phyloP scores from a whole-genome alignment of 2,797 vertebrate genomes.

The Poeciliopsis gracilis region DNA sequence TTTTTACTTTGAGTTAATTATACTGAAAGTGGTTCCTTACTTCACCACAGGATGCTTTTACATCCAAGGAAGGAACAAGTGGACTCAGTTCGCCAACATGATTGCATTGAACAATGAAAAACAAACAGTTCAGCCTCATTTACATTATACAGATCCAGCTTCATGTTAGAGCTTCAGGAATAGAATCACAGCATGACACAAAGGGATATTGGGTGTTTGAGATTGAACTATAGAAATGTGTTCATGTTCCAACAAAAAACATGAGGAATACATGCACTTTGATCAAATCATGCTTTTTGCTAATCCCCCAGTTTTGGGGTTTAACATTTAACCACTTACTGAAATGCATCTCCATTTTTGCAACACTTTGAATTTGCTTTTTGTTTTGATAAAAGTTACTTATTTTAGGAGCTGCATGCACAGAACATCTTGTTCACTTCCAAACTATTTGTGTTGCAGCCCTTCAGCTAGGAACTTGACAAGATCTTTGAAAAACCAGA shows the following conservation, averaged over 20 bases:
- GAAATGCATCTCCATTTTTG: neutral
- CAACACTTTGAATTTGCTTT: neutral
- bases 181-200: neutral
- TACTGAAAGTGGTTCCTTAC: neutral
- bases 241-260: neutral
- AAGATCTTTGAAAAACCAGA: neutral
- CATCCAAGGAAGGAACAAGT: neutral
- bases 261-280: neutral
- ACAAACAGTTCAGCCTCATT: neutral
- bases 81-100: neutral
- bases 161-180: neutral
- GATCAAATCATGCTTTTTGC: neutral
- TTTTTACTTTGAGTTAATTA: too few species aligned
- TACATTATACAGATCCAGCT: neutral
- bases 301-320: neutral
- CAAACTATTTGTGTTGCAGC: neutral
- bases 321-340: neutral
- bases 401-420: neutral
- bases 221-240: neutral
- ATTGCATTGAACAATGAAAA: neutral
- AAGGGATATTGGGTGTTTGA: neutral
- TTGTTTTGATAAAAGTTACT: neutral
- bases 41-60: neutral
- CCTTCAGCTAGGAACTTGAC: neutral
- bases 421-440: neutral